Percentiles rank a stretch among this genome's conserved stretches.
These are phyloP conservation scores for Emberiza fucata DNA, from an alignment of 2,113 vertebrate species.

Conservation along the genomic window DNA sequence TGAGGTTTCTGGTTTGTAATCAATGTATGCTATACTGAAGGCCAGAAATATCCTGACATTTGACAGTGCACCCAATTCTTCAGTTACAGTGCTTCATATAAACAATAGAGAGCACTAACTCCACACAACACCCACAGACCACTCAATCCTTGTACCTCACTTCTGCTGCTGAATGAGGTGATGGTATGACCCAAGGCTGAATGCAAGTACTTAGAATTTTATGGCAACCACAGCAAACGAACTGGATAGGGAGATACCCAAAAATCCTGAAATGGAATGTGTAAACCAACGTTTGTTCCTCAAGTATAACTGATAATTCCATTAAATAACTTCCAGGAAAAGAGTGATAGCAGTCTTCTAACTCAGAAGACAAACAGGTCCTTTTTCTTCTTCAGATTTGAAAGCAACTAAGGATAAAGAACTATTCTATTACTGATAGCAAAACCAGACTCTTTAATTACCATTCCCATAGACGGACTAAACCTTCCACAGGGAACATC, in stretches of 20 bases:
- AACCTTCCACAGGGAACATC: not conserved
- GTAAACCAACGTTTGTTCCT: not conserved
- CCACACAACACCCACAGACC: accelerated
- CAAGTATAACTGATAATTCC: not conserved
- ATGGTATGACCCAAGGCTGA: not conserved
- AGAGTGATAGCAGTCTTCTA: accelerated
- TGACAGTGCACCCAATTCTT: not conserved
- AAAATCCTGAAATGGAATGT: not conserved
- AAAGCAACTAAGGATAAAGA: not conserved
- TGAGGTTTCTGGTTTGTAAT: not conserved
- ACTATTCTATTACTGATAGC: not conserved
- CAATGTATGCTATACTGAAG: not conserved
- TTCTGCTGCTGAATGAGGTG: not conserved
- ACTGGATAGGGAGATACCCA: not conserved
- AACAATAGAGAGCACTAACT: not conserved
- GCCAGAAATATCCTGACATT: not conserved
- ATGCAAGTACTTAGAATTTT: not conserved
- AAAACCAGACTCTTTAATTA: not conserved
- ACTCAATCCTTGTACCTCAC: not conserved
- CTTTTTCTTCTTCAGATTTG: not conserved
- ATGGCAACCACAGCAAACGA: not conserved
- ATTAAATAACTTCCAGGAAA: not conserved
- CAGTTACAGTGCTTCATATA: not conserved
- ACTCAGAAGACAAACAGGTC: not conserved
- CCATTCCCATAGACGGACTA: not conserved